Evolutionary conservation across 2,888 invertebrate genomes (phyloP).

Genomic region (Clistopyga incitator): DNA sequence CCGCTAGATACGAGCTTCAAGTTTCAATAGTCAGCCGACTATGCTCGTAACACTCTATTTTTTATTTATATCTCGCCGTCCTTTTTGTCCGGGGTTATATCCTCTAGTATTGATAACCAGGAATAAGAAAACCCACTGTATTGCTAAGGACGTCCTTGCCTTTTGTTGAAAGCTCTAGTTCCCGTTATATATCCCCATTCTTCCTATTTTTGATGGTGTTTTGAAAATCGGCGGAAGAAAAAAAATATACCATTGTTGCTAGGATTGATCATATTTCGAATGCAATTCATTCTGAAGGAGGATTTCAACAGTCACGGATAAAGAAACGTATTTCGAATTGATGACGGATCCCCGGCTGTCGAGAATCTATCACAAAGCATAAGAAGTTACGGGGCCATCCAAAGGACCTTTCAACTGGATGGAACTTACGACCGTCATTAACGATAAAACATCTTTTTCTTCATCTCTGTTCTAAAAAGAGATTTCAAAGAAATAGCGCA

Average conservation of each 20-base stretch:
- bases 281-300: not conserved
- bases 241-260: not conserved
- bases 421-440: constrained; percentile 24
- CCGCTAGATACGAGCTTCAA: constrained; percentile 26
- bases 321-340: constrained; percentile 23
- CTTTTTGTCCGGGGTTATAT: constrained; percentile 20
- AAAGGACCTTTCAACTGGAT: constrained; percentile 10
- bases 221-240: not conserved
- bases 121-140: constrained; percentile 20
- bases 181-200: not conserved
- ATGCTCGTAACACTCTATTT: constrained; percentile 10
- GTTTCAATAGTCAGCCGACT: constrained; percentile 22
- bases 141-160: not conserved
- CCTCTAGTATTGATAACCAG: constrained; percentile 17
- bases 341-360: constrained; percentile 29
- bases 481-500: not conserved
- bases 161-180: constrained; percentile 5
- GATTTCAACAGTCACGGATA: constrained; percentile 12
- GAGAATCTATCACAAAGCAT: constrained; percentile 7
- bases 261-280: not conserved
- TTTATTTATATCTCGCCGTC: constrained; percentile 1
- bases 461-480: constrained; percentile 8
- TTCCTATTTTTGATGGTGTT: not conserved
- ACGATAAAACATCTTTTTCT: constrained; percentile 16
- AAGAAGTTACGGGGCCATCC: not conserved